These are phyloP conservation scores for Rhinogobio ventralis DNA, from an alignment of 2,797 vertebrate genomes.

Conservation along the genomic window DNA sequence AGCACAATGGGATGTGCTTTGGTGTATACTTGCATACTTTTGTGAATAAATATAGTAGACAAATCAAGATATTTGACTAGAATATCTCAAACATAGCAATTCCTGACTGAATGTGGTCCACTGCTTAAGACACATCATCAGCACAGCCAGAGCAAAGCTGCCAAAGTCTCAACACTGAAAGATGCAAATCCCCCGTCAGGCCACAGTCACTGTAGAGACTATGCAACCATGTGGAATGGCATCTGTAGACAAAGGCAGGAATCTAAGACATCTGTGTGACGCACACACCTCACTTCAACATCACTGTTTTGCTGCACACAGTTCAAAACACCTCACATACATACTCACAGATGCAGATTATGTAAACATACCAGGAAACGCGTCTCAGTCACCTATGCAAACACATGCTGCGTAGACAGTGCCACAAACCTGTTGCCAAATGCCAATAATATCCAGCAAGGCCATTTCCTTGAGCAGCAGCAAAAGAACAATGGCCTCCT, in stretches of 20 bases:
- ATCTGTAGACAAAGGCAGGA: slow-evolving; percentile 81
- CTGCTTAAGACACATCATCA: slow-evolving; percentile 2
- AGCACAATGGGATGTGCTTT: neutral
- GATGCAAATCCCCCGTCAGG: slow-evolving; percentile 34
- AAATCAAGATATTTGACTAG: neutral
- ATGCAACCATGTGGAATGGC: slow-evolving; percentile 78
- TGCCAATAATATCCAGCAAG: slow-evolving; percentile 64
- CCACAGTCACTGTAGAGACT: slow-evolving; percentile 62
- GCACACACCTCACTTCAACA: slow-evolving; percentile 49
- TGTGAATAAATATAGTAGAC: neutral
- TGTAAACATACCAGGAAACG: slow-evolving; percentile 50
- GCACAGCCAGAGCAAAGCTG: slow-evolving; percentile 20
- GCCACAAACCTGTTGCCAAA: slow-evolving; percentile 65
- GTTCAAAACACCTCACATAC: slow-evolving; percentile 41
- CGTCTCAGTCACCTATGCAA: slow-evolving; percentile 24
- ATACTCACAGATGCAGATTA: slow-evolving; percentile 40
- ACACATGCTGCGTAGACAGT: slow-evolving; percentile 54
- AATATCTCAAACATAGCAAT: neutral
- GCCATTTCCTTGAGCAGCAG: slow-evolving; percentile 73
- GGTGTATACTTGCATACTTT: neutral
- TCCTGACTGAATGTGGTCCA: neutral
- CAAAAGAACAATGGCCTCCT: slow-evolving; percentile 78
- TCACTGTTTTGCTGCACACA: slow-evolving; percentile 38
- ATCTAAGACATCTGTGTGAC: slow-evolving; percentile 72
- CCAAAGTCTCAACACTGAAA: slow-evolving; percentile 37